Conservation (phyloP, 2,797 vertebrate species). For the Oreochromis grahami region DNA sequence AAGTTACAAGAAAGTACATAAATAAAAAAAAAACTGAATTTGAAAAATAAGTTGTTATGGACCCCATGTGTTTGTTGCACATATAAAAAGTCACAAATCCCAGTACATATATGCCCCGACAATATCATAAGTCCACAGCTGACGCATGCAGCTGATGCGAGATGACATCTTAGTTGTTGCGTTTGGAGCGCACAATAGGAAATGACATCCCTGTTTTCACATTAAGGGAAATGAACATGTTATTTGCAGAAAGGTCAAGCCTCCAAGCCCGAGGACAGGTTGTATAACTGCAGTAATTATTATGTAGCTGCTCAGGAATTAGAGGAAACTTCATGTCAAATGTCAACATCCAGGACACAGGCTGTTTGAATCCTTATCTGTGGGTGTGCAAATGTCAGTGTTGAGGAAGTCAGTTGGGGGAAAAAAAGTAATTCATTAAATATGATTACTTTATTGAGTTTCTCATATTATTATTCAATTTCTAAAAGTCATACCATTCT, state of each 20-base stretch:
- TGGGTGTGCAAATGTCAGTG: constrained; percentile 34
- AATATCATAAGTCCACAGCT: not conserved
- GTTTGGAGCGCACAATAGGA: constrained; percentile 27
- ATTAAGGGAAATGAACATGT: constrained; percentile 54
- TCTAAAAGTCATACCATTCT: not conserved
- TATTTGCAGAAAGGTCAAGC: constrained; percentile 65
- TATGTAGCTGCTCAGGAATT: constrained; percentile 57
- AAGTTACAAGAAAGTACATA: not conserved
- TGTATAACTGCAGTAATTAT: constrained; percentile 66
- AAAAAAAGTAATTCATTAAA: not conserved
- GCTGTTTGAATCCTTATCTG: constrained; percentile 15
- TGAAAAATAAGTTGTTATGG: not conserved
- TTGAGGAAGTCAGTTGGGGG: not conserved
- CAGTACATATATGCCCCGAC: not conserved
- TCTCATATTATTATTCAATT: not conserved
- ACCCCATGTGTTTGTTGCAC: not conserved
- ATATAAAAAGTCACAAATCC: not conserved
- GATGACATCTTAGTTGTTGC: constrained; percentile 15
- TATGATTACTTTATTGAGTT: not conserved
- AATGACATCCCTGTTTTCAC: constrained; percentile 54
- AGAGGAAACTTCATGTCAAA: constrained; percentile 56
- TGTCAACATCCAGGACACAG: constrained; percentile 31
- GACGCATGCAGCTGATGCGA: not conserved
- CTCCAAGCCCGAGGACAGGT: constrained; percentile 42
- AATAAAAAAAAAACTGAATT: not conserved